Base-by-base conservation (phyloP, 92 coral and sea anemone species). In the Nematostella vectensis region DNA sequence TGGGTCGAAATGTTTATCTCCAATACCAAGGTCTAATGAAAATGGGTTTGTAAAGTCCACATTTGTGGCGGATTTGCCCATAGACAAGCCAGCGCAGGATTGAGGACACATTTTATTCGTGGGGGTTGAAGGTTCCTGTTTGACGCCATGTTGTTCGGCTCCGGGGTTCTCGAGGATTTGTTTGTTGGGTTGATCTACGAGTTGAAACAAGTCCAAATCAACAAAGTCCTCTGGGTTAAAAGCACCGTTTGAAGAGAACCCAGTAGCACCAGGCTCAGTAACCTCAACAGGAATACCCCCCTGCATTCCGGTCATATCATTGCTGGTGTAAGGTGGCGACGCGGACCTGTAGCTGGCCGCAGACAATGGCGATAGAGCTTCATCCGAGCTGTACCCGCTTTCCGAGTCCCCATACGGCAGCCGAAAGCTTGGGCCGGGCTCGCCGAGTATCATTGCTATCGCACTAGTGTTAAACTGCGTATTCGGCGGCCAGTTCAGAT, bases 341-440 rank as follows among this genome's bases (percentile, higher is more conserved):
- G 69, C 67, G 2, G 70, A 55, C n/a, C 58, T 55, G 25, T 63
- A 67, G 11, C 87, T 79, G 16, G 80, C 47, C 15, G 81, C 74
- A 4, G 81, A 56, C 0, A 71, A 54, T n/a, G 88, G 86, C 15
- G 86, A 72, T 10, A 69, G 53, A 26, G 76, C 75, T 13, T 72
- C 88, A 26, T 85, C 94, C 2, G 94, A 85, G 20, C 83, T 70
- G 67, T 85, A 85, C 12, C 94, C 94, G 56, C 94, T 85, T 25
- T 85, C 94, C 29, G 72, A 57, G 19, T 78, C 89, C 20, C 50
- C 26, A 17, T 78, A 60, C 25, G 71, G 76, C 29, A 28, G 31
- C 29, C 58, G 29, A 28, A 58, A 55, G 27, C 19, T 26, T 1
- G 63, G 27, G 23, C 45, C 63, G 40, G 15, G 8, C 4, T 78